Conservation (phyloP, 2,113 vertebrate genomes). For the Alouatta palliata region DNA sequence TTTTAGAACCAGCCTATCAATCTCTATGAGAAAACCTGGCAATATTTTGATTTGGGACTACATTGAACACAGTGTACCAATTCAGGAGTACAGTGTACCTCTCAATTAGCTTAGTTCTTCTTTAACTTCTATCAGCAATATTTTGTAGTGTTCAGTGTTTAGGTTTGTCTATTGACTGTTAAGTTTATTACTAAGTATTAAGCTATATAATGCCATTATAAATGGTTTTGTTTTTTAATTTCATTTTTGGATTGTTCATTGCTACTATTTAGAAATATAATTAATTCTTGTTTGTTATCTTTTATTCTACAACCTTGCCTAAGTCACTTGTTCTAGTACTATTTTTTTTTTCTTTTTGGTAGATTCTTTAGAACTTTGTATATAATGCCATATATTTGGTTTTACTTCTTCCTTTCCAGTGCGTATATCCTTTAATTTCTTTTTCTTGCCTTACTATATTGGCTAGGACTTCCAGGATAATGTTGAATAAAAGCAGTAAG, state of each 20-base stretch:
- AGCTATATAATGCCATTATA: neutral
- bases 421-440: neutral
- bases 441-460: neutral
- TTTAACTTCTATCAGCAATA: slow-evolving; percentile 11
- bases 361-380: neutral
- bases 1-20: neutral
- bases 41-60: neutral
- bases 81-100: neutral
- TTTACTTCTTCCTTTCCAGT: slow-evolving; percentile 16
- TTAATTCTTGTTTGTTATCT: neutral
- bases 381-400: neutral
- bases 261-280: neutral
- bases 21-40: neutral
- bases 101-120: neutral
- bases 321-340: neutral
- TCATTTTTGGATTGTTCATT: neutral
- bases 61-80: neutral
- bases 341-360: neutral
- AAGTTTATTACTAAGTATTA: neutral
- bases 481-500: neutral
- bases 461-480: neutral
- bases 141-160: neutral
- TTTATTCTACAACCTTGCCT: neutral
- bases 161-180: neutral
- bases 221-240: neutral